Percentiles rank a stretch among this genome's conserved stretches.
Evolutionary conservation across 1,140 invertebrate genomes (phyloP).

Genomic region (Vanessa atalanta): DNA sequence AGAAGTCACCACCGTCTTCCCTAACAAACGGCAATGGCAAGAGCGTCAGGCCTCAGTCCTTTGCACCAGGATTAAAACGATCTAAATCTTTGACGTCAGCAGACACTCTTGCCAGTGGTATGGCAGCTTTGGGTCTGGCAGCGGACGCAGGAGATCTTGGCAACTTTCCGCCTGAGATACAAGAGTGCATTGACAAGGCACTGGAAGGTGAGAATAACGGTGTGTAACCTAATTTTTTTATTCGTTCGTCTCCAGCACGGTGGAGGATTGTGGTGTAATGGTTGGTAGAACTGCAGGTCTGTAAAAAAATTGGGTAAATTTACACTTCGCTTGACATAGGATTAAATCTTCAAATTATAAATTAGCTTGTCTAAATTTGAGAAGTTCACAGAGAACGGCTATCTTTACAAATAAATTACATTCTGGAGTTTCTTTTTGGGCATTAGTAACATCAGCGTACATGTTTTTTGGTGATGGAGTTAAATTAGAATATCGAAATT

Average conservation of each 20-base stretch:
- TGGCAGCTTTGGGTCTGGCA: conserved; percentile 82
- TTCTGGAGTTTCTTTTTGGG: no score
- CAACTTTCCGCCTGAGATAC: conserved; percentile 86
- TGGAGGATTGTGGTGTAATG: conserved; percentile 32
- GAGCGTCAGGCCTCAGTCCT: conserved; percentile 65
- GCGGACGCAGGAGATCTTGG: conserved; percentile 87
- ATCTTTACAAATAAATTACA: background rate
- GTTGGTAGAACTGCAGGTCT: conserved; percentile 8
- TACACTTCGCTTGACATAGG: background rate
- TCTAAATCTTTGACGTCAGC: conserved; percentile 90
- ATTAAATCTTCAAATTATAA: background rate
- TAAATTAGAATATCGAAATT: background rate
- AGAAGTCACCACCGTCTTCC: conserved; percentile 74
- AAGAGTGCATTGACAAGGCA: conserved; percentile 86
- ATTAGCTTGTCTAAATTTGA: background rate
- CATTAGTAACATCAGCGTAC: background rate
- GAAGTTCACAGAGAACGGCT: background rate
- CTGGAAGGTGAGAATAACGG: conserved; percentile 81
- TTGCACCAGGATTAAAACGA: conserved; percentile 84
- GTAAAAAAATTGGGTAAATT: background rate
- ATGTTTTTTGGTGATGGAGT: background rate
- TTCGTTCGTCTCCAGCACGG: conserved; percentile 41
- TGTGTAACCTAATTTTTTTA: conserved; percentile 42
- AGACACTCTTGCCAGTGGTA: conserved; percentile 84
- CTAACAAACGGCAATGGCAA: conserved; percentile 70